Conservation (phyloP, 2,797 vertebrate species). For the Phrynocephalus guinanensis region DNA sequence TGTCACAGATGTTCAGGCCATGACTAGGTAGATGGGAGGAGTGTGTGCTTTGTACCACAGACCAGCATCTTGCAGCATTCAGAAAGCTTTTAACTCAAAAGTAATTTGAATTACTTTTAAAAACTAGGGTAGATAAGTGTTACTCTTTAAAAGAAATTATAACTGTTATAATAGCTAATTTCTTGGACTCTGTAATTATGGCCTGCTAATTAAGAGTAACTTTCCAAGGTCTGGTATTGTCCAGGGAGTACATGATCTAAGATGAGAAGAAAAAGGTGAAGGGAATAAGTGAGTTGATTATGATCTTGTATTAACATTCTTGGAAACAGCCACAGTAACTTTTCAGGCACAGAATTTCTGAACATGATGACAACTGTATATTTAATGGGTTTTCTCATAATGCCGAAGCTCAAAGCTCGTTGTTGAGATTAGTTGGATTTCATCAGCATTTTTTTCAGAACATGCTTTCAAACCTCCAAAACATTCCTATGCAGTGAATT, state of each 20-base stretch:
- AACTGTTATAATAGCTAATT: too few relatives aligned
- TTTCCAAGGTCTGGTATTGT: too few relatives aligned
- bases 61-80: too few relatives aligned
- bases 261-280: not conserved
- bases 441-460: not conserved
- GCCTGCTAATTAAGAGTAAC: not conserved
- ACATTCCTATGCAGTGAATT: conserved; percentile 25
- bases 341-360: conserved; percentile 16
- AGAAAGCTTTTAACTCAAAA: too few relatives aligned
- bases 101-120: too few relatives aligned
- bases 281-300: conserved; percentile 15
- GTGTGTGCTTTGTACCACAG: too few relatives aligned
- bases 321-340: conserved; percentile 51
- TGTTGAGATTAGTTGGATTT: not conserved
- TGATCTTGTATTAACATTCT: conserved; percentile 24
- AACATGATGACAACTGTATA: conserved; percentile 11
- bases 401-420: not conserved
- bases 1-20: too few relatives aligned
- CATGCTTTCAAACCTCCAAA: not conserved
- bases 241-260: not conserved
- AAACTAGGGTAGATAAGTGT: too few relatives aligned
- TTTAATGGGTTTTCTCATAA: conserved; percentile 40
- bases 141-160: too few relatives aligned
- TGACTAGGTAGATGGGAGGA: too few relatives aligned
- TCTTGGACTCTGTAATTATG: not conserved